Evolutionary conservation across 37 sponge, comb jelly and placozoan genomes (phyloP).

Genomic region (Beroe ovata): DNA sequence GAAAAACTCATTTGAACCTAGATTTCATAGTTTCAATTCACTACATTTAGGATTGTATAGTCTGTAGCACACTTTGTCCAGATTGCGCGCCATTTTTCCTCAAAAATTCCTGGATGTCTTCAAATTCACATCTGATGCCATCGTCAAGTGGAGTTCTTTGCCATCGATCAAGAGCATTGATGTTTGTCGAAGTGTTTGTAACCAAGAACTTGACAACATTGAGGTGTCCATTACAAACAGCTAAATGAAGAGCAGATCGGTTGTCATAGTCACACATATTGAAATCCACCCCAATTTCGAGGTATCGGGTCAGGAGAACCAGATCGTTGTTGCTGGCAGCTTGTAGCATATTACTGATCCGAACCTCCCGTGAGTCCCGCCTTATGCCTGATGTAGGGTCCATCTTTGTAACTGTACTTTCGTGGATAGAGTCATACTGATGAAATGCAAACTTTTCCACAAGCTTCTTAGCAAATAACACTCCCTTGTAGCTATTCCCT

Average conservation of each 20-base stretch:
- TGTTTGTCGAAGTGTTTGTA: slow-evolving; percentile 1
- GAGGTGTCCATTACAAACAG: slow-evolving; percentile 67
- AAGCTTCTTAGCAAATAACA: slow-evolving; percentile 74
- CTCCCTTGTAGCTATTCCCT: slow-evolving; percentile 84
- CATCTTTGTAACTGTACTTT: slow-evolving; percentile 6
- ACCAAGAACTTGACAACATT: slow-evolving; percentile 66
- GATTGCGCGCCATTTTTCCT: slow-evolving; percentile 36
- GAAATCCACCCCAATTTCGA: slow-evolving; percentile 21
- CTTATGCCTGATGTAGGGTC: not conserved
- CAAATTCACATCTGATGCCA: slow-evolving; percentile 13
- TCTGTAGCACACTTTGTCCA: no score
- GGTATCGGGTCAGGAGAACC: slow-evolving; percentile 8
- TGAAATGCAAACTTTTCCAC: slow-evolving; percentile 17
- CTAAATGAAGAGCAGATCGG: slow-evolving; percentile 67
- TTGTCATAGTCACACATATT: slow-evolving; percentile 69
- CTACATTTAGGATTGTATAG: no score
- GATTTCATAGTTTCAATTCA: no score
- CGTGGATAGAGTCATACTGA: slow-evolving; percentile 49
- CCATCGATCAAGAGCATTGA: slow-evolving; percentile 68
- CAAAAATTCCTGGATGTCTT: slow-evolving; percentile 19
- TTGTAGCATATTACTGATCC: slow-evolving; percentile 38
- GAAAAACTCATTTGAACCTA: no score
- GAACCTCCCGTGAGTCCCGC: slow-evolving; percentile 18
- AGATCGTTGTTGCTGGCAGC: slow-evolving; percentile 6
- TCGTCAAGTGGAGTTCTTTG: slow-evolving; percentile 67